Conservation (phyloP, 2,888 invertebrate species). For the Lamellibrachia columna region DNA sequence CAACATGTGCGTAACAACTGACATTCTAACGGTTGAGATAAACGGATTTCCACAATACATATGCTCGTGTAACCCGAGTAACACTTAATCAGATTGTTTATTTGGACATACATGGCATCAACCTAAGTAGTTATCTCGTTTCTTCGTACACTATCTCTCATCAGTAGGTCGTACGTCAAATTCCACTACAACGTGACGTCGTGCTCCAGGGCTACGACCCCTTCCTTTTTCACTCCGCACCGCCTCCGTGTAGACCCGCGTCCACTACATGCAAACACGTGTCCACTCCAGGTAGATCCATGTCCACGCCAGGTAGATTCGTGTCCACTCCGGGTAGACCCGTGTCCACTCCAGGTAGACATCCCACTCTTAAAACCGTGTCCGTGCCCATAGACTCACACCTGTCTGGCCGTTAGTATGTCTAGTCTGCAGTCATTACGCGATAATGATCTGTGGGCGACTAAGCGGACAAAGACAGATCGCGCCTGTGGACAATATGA, state of each 20-base stretch:
- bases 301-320: not conserved
- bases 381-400: not conserved
- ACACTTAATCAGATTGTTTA: not conserved
- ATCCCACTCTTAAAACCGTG: not conserved
- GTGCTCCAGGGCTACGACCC: too few species aligned
- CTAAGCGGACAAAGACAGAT: not conserved
- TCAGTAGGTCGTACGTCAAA: not conserved
- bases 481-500: not conserved
- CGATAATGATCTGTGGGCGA: slow-evolving; percentile 9
- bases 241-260: not conserved
- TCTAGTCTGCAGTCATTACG: not conserved
- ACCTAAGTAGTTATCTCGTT: not conserved
- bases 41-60: not conserved
- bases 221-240: not conserved
- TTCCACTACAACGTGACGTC: not conserved
- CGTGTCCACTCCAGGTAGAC: not conserved
- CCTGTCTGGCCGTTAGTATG: not conserved
- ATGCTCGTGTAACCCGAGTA: not conserved
- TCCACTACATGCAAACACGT: not conserved
- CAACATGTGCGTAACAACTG: not conserved
- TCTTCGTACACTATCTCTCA: not conserved
- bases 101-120: not conserved
- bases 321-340: not conserved
- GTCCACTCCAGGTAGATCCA: not conserved
- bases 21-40: not conserved